Percentiles rank a stretch among this genome's conserved stretches.
Evolutionary conservation across 2,888 invertebrate species (phyloP).

Genomic region (Meliscaeva auricollis): DNA sequence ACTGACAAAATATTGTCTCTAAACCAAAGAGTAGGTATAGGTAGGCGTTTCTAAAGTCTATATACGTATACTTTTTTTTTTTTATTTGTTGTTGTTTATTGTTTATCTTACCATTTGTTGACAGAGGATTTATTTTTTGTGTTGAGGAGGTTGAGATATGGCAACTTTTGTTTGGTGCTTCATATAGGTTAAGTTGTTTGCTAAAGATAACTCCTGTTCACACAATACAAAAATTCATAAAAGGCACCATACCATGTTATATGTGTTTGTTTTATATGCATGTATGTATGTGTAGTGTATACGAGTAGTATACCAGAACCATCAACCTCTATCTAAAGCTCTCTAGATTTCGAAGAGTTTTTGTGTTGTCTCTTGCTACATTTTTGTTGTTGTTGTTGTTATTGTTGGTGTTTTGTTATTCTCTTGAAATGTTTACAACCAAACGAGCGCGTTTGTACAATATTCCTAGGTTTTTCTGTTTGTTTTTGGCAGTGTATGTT

Average conservation of each 20-base stretch:
- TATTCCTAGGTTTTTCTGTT: constrained; percentile 63
- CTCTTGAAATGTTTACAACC: constrained; percentile 64
- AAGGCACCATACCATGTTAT: constrained; percentile 16
- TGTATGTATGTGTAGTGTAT: too few species aligned
- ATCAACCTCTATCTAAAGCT: constrained; percentile 31
- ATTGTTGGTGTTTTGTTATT: constrained; percentile 13
- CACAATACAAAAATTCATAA: constrained; percentile 39
- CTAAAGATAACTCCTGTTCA: constrained; percentile 71
- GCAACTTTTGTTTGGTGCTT: neutral
- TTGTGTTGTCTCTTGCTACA: constrained; percentile 28
- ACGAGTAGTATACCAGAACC: too few species aligned
- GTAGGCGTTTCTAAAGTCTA: constrained; percentile 5
- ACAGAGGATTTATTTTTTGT: constrained; percentile 59
- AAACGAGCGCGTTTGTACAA: constrained; percentile 62
- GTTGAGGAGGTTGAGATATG: constrained; percentile 5
- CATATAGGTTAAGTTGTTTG: constrained; percentile 72
- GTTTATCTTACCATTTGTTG: constrained; percentile 58
- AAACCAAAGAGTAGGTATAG: neutral
- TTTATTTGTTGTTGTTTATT: constrained; percentile 38
- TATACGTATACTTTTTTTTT: neutral
- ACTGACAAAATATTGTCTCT: neutral
- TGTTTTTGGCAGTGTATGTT: constrained; percentile 70
- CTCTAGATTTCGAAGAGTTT: constrained; percentile 31
- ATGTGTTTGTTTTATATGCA: neutral
- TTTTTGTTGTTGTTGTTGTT: constrained; percentile 1